Conservation (phyloP, 2,113 vertebrate genomes). For the Phycodurus eques region DNA sequence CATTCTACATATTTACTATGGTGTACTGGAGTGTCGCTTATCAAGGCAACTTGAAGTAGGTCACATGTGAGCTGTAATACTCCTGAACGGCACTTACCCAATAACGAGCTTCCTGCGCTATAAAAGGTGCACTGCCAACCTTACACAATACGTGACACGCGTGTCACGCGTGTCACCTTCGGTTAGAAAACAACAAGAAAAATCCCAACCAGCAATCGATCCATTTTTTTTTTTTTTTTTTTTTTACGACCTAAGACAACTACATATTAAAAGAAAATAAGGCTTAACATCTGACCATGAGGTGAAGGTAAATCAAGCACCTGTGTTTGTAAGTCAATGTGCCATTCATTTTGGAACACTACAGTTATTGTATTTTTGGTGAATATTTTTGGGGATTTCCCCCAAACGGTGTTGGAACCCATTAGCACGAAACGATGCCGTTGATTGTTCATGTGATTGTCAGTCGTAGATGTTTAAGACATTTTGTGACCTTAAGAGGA, state of each 20-base stretch:
- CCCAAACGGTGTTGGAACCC: not conserved
- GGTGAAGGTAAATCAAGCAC: too few species aligned
- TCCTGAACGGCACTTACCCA: slow-evolving; percentile 43
- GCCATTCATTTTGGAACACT: too few species aligned
- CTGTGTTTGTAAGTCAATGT: too few species aligned
- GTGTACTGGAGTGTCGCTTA: slow-evolving; percentile 11
- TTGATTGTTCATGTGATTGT: not conserved
- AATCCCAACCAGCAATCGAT: too few species aligned
- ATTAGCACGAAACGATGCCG: not conserved
- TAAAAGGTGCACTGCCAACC: slow-evolving; percentile 26
- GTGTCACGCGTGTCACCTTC: too few species aligned
- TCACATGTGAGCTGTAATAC: slow-evolving; percentile 44
- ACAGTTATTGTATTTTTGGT: too few species aligned
- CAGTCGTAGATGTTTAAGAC: not conserved
- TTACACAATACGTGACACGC: slow-evolving; percentile 40
- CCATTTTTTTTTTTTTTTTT: too few species aligned
- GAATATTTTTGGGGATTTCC: not conserved
- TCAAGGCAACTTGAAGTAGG: slow-evolving; percentile 36
- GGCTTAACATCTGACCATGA: too few species aligned
- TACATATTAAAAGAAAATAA: too few species aligned
- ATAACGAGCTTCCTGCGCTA: slow-evolving; percentile 19
- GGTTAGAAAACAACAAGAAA: too few species aligned
- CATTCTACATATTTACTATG: not conserved
- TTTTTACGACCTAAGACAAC: too few species aligned
- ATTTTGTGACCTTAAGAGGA: not conserved